Conservation (phyloP, 2,113 vertebrate genomes). For the Scalopus aquaticus region DNA sequence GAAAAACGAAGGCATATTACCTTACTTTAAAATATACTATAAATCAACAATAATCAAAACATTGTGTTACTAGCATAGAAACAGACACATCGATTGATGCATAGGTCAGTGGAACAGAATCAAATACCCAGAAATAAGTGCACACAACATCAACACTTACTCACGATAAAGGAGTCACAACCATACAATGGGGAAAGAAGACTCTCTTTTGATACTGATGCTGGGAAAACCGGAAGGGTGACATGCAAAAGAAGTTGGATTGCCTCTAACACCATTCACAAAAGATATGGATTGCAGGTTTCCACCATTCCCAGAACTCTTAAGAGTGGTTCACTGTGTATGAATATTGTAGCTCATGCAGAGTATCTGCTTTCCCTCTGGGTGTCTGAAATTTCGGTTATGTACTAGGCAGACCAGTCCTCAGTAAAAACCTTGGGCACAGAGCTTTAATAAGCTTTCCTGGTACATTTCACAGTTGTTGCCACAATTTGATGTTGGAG, state of each 20-base stretch:
- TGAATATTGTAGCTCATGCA: not conserved
- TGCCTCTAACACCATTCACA: too few species aligned
- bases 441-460: not conserved
- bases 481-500: not conserved
- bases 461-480: not conserved
- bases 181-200: too few species aligned
- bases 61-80: too few species aligned
- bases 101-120: too few species aligned
- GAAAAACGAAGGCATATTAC: not conserved
- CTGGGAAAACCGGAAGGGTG: not conserved
- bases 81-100: too few species aligned
- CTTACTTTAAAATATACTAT: not conserved
- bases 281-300: not conserved
- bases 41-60: not conserved
- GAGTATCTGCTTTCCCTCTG: not conserved
- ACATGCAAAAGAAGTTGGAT: not conserved
- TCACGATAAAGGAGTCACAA: too few species aligned
- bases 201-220: too few species aligned
- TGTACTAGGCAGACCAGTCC: not conserved
- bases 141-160: too few species aligned
- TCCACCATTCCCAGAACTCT: not conserved
- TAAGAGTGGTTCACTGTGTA: not conserved
- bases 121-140: too few species aligned
- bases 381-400: not conserved
- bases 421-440: not conserved